phyloP scores from a whole-genome alignment of 2,113 vertebrate species.

The Hyla sarda region DNA sequence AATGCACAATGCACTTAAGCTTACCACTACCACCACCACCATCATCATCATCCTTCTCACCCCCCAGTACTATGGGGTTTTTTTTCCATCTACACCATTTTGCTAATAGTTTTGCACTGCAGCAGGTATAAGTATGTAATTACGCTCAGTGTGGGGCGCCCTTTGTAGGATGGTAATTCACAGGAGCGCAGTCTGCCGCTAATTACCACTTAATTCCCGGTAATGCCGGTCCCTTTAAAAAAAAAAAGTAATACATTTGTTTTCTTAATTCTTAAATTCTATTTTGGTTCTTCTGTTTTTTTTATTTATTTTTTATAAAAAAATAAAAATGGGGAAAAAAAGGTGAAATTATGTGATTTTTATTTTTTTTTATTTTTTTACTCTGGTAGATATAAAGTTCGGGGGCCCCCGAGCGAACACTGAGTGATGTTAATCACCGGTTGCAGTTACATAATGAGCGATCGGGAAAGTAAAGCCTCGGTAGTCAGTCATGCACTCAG shows the following conservation, averaged over 20 bases:
- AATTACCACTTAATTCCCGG: slow-evolving; percentile 49
- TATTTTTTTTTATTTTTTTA: neutral
- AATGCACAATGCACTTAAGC: too few relatives aligned
- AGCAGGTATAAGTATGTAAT: slow-evolving; percentile 55
- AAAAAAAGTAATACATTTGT: neutral
- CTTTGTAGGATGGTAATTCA: slow-evolving; percentile 53
- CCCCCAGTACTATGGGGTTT: neutral
- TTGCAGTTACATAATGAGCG: slow-evolving; percentile 31
- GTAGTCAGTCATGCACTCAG: neutral
- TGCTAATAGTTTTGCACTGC: slow-evolving; percentile 54
- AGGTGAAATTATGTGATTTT: too few relatives aligned
- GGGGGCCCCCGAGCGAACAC: too few relatives aligned
- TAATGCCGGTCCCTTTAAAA: neutral
- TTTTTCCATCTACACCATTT: slow-evolving; percentile 25
- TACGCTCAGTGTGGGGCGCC: slow-evolving; percentile 50
- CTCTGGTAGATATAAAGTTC: neutral
- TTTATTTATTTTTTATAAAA: neutral
- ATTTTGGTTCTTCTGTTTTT: neutral
- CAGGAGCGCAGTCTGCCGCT: slow-evolving; percentile 35
- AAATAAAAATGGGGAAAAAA: neutral
- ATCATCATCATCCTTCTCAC: neutral
- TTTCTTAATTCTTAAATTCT: slow-evolving; percentile 17
- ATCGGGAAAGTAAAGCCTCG: neutral
- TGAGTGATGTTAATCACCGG: slow-evolving; percentile 27
- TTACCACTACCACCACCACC: too few relatives aligned